Evolutionary conservation across 2,888 invertebrate species (phyloP).

Genomic region (Drosophila neonasuta): DNA sequence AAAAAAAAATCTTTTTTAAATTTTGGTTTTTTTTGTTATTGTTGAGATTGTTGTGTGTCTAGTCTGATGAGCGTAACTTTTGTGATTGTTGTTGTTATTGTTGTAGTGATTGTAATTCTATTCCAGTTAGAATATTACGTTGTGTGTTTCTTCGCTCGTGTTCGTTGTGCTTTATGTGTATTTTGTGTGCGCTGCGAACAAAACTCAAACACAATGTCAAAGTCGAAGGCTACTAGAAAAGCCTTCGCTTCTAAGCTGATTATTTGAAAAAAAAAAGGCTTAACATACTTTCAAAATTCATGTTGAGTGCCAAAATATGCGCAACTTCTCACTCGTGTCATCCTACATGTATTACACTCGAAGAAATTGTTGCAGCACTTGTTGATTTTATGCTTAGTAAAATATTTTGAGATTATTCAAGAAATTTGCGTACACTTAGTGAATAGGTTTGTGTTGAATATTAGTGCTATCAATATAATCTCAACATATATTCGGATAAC

Average conservation of each 20-base stretch:
- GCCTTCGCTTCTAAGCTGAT: background rate
- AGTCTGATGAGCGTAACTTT: background rate
- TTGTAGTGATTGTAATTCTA: conserved; percentile 2
- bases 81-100: conserved; percentile 1
- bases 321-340: background rate
- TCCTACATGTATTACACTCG: background rate
- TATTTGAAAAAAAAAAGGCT: background rate
- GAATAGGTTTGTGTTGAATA: too few species aligned
- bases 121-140: conserved; percentile 1
- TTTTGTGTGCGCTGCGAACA: background rate
- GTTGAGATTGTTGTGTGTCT: background rate
- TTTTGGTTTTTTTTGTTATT: background rate
- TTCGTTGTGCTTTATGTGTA: background rate
- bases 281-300: background rate
- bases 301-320: background rate
- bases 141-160: background rate
- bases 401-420: too few species aligned
- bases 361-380: background rate
- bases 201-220: background rate
- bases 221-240: conserved; percentile 1
- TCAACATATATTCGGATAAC: too few species aligned
- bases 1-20: background rate
- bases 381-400: too few species aligned
- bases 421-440: too few species aligned
- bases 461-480: too few species aligned